These are phyloP conservation scores for Cossypha niveicapilla DNA, from an alignment of 2,797 vertebrate species.

Conservation along the genomic window DNA sequence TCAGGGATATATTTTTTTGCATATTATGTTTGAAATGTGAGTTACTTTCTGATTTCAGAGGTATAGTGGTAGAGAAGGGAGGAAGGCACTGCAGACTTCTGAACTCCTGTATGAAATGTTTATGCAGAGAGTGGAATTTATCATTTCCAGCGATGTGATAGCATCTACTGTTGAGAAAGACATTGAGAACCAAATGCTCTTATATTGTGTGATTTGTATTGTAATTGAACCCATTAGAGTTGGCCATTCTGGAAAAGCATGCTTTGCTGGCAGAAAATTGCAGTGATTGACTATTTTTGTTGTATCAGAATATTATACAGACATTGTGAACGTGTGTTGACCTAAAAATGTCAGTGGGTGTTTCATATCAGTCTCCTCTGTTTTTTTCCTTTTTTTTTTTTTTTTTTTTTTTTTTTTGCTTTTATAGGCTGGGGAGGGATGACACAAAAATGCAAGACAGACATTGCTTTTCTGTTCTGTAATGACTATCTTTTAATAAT, in stretches of 20 bases:
- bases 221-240: not conserved
- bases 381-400: accelerated
- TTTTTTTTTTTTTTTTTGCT: not conserved
- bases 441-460: not conserved
- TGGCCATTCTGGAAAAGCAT: not conserved
- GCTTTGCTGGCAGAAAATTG: not conserved
- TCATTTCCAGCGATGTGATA: not conserved
- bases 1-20: not conserved
- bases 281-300: not conserved
- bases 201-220: not conserved
- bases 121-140: not conserved
- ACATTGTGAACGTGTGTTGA: not conserved
- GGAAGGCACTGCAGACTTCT: not conserved
- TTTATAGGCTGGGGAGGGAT: not conserved
- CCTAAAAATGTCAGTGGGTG: slow-evolving; percentile 40
- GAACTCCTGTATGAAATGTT: not conserved
- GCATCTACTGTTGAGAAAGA: not conserved
- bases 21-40: not conserved
- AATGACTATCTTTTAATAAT: not conserved
- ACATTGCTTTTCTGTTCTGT: not conserved
- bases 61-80: not conserved
- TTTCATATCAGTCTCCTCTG: not conserved
- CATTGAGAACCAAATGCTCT: not conserved
- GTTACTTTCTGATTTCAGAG: not conserved
- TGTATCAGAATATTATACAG: not conserved